Base-by-base conservation (phyloP, 2,113 vertebrate genomes). In the Neotoma lepida region DNA sequence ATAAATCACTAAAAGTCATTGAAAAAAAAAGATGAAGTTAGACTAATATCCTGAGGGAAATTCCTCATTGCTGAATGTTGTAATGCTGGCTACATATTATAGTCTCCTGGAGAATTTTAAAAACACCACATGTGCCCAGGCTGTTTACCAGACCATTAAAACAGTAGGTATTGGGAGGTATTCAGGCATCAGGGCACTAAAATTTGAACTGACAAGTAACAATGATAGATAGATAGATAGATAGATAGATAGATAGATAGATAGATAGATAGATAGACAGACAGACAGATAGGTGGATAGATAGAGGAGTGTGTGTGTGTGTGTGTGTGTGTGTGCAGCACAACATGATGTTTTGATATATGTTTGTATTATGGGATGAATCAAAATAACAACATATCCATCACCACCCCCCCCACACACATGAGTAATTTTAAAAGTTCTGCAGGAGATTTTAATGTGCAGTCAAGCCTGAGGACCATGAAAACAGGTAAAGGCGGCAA, bases 61-160 rank as follows among this genome's bases (percentile, higher is more conserved):
- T 26, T 26, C 18, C 9, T 58, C 20, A 58, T 26, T 81, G 35
- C 54, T 49, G 33, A 88, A 82, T 90, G 73, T 41, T 77, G 35
- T 6, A 26, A 78, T 20, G 41, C 35, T 78, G 7, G 8, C 35
- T 66, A 26, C 39, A 44, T 28, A 74, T 46, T 63, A 74, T 22
- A 49, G 9, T 41, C 22, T n/a, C 46, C 61, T 51, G 13, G 68
- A 91, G 54, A 88, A 64, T 71, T 51, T 88, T 86, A 76, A 35
- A 93, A 61, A 84, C 28, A 41, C 51, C 17, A 1, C 39, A 15
- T 35, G 22, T 88, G 28, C 33, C 17, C 2, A 54, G 17, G 14
- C 28, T 63, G 26, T 81, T 85, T 35, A 58, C 26, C 26, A 95
- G 46, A 73, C 46, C 61, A 22, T 70, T 74, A 93, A 93, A 93